These are phyloP conservation scores for Mythimna albipuncta DNA, from an alignment of 2,888 invertebrate genomes.

Conservation along the genomic window DNA sequence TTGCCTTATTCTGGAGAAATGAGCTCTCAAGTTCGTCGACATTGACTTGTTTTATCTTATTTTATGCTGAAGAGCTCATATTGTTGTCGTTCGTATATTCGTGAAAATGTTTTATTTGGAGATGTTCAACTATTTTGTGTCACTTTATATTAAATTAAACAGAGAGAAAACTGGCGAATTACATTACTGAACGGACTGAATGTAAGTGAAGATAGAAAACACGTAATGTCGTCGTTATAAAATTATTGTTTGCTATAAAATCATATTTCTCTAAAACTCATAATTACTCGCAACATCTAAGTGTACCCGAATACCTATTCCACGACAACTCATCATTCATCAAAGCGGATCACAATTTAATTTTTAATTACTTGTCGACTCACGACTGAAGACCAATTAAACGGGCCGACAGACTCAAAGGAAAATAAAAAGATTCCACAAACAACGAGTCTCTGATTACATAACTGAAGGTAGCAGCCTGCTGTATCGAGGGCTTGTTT, in stretches of 20 bases:
- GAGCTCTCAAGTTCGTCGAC: conserved; percentile 51
- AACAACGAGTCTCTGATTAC: conserved; percentile 63
- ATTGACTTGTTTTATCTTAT: conserved; percentile 47
- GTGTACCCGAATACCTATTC: not conserved
- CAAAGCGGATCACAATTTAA: conserved; percentile 64
- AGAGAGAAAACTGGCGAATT: not conserved
- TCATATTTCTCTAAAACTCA: not conserved
- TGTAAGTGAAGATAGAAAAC: not conserved
- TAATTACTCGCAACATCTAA: conserved; percentile 10
- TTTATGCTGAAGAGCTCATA: conserved; percentile 23
- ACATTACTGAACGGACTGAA: not conserved
- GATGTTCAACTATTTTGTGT: not conserved
- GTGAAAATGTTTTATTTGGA: conserved; percentile 12
- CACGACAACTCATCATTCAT: conserved; percentile 37
- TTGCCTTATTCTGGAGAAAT: conserved; percentile 55
- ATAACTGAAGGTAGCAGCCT: conserved; percentile 24
- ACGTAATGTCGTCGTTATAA: not conserved
- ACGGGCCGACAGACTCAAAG: conserved; percentile 64
- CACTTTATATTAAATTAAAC: conserved; percentile 3
- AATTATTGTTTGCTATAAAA: not conserved
- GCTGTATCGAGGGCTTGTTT: conserved; percentile 32
- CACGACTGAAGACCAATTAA: conserved; percentile 62
- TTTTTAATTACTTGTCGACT: conserved; percentile 70
- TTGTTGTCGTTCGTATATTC: conserved; percentile 35
- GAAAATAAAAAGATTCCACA: conserved; percentile 59